Evolutionary conservation across 2,113 vertebrate species (phyloP).

Genomic region (Epinephelus fuscoguttatus): DNA sequence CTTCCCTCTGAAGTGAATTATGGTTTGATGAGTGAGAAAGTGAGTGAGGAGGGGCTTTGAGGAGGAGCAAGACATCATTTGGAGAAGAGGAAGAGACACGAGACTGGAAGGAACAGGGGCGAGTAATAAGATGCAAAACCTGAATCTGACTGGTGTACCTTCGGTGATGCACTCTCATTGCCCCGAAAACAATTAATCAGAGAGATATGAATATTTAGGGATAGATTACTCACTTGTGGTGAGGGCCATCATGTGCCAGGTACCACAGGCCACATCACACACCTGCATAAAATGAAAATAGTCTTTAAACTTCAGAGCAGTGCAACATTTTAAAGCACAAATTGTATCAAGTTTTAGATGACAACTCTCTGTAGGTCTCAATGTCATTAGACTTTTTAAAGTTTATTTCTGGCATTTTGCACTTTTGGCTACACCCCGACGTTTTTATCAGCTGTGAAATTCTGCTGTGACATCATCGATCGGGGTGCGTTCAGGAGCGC

Average conservation of each 20-base stretch:
- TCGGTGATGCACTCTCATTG: neutral
- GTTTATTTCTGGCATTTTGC: neutral
- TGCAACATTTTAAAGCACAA: neutral
- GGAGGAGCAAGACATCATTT: constrained; percentile 65
- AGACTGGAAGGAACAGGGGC: neutral
- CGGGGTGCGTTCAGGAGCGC: neutral
- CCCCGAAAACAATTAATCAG: neutral
- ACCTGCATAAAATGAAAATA: constrained; percentile 41
- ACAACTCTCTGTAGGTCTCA: neutral
- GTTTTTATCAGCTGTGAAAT: constrained; percentile 8
- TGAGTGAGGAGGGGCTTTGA: constrained; percentile 68
- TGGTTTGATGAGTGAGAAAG: constrained; percentile 78
- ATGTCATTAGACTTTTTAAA: neutral
- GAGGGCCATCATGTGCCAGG: constrained; percentile 65
- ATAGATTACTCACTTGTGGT: constrained; percentile 60
- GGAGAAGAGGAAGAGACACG: constrained; percentile 33
- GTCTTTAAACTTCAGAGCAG: neutral
- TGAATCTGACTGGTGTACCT: constrained; percentile 16
- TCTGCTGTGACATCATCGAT: neutral
- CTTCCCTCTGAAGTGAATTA: constrained; percentile 82
- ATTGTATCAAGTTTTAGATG: neutral
- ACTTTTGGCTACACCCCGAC: neutral
- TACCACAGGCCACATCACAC: constrained; percentile 77
- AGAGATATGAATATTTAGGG: constrained; percentile 11
- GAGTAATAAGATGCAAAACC: neutral